Evolutionary conservation across 2,888 invertebrate species (phyloP), one percentile per base, ranked within the genome.

Genomic region (Drosophila rellima): DNA sequence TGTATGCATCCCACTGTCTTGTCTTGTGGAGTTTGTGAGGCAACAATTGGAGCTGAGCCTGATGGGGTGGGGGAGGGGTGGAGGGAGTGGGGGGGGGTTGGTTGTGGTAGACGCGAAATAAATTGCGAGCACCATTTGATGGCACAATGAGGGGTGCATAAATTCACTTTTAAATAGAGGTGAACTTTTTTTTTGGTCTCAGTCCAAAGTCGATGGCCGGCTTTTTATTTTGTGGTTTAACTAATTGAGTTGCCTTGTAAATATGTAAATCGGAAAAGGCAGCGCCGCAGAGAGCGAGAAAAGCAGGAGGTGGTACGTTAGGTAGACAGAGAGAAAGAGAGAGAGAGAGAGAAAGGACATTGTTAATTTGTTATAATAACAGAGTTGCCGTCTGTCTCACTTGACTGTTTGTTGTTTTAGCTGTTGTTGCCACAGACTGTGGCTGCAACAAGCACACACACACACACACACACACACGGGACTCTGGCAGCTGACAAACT

Each of bases 201-300:
- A 39, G 6, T 10, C 15, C 55, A 47, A 42, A 31, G 56, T 51
- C 18, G 31, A 42, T 31, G 31, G n/a, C n/a, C 83, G 80, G 78
- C 85, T 87, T 87, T 90, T 67, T 83, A 84, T 90, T 90, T 90
- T 92, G 92, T 84, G 92, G 92, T 91, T 92, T 90, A 91, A 91
- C 92, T 92, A 92, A 92, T 92, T 92, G 92, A 92, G 91, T 91
- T 85, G 84, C 85, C 89, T 90, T 90, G 80, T 88, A 77, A 91
- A 88, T 87, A 90, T 90, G 90, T 87, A 89, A 89, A 88, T 86
- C 72, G 45, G 20, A 45, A 63, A 39, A 33, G 55, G 54, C 33
- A 17, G 33, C 11, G 31, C 23, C n/a, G 7, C 1, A 20, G 17
- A 37, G 37, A 6, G 10, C 51, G 56, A 20, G 23, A 29, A 18